Evolutionary conservation across 2,888 invertebrate genomes (phyloP).

Genomic region (Tanaodytes sp.): DNA sequence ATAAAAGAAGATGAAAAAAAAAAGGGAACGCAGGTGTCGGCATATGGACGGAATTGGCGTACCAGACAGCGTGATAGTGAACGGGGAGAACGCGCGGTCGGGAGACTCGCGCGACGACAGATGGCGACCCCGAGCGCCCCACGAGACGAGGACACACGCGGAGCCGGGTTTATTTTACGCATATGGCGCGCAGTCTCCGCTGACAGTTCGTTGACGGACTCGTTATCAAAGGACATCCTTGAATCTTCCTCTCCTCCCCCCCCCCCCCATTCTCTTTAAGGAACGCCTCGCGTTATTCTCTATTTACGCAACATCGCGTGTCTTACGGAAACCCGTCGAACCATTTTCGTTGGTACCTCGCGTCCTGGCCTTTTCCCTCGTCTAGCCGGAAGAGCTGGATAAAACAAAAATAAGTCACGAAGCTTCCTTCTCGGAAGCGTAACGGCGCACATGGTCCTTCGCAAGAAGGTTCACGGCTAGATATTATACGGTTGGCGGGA

Average conservation of each 20-base stretch:
- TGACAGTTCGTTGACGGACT: slow-evolving; percentile 33
- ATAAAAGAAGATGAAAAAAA: slow-evolving; percentile 2
- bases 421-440: slow-evolving; percentile 62
- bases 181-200: slow-evolving; percentile 40
- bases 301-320: slow-evolving; percentile 36
- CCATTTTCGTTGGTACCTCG: slow-evolving; percentile 14
- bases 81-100: slow-evolving; percentile 57
- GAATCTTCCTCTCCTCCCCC: too few species aligned
- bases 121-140: slow-evolving; percentile 62
- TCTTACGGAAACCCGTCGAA: slow-evolving; percentile 1
- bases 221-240: slow-evolving; percentile 20
- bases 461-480: slow-evolving; percentile 34
- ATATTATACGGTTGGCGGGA: slow-evolving; percentile 49
- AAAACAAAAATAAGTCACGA: slow-evolving; percentile 25
- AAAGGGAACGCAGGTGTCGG: slow-evolving; percentile 4
- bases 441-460: slow-evolving; percentile 56
- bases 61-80: slow-evolving; percentile 49
- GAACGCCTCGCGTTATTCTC: too few species aligned
- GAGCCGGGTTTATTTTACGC: slow-evolving; percentile 23
- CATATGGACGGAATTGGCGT: slow-evolving; percentile 34
- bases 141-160: slow-evolving; percentile 29
- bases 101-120: slow-evolving; percentile 60
- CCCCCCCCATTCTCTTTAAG: too few species aligned
- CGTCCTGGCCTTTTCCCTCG: background rate
- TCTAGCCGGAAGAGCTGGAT: slow-evolving; percentile 44